Conservation (phyloP, 2,797 vertebrate genomes). For the Chiloscyllium punctatum region DNA sequence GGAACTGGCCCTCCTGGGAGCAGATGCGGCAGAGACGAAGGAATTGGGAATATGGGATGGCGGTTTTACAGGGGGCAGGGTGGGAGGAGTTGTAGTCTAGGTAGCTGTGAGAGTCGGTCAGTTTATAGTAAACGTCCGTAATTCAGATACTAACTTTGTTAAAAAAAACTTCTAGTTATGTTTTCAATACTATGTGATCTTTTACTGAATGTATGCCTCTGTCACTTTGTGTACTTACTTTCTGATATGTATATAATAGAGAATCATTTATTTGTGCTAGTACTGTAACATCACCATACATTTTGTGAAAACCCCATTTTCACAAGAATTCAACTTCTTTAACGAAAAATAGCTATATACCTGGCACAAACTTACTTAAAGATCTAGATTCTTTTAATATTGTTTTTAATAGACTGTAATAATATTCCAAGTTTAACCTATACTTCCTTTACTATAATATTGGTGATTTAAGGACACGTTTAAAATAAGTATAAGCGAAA, state of each 20-base stretch:
- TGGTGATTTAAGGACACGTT: background rate
- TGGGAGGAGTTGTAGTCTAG: too few relatives aligned
- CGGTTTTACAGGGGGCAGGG: too few relatives aligned
- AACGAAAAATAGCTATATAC: background rate
- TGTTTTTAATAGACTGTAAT: background rate
- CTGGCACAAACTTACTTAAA: background rate
- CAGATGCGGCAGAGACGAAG: too few relatives aligned
- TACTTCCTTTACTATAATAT: background rate
- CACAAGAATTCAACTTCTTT: background rate
- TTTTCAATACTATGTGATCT: background rate
- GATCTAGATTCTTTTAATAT: background rate
- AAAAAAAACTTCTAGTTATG: too few relatives aligned
- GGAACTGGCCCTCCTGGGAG: too few relatives aligned
- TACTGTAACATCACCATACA: background rate
- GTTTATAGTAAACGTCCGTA: too few relatives aligned
- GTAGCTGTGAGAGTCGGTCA: too few relatives aligned
- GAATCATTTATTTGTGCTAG: background rate
- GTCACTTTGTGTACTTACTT: background rate
- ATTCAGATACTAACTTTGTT: too few relatives aligned
- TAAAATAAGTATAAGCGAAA: background rate
- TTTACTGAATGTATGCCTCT: background rate
- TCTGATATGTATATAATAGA: background rate
- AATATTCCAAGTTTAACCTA: background rate
- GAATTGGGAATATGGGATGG: too few relatives aligned
- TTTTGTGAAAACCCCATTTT: background rate